A percentile compares a stretch with the other conserved stretches of the same genome.
Evolutionary conservation across 2,113 vertebrate genomes (phyloP).

Genomic region (Cryptomyrus ogoouensis): DNA sequence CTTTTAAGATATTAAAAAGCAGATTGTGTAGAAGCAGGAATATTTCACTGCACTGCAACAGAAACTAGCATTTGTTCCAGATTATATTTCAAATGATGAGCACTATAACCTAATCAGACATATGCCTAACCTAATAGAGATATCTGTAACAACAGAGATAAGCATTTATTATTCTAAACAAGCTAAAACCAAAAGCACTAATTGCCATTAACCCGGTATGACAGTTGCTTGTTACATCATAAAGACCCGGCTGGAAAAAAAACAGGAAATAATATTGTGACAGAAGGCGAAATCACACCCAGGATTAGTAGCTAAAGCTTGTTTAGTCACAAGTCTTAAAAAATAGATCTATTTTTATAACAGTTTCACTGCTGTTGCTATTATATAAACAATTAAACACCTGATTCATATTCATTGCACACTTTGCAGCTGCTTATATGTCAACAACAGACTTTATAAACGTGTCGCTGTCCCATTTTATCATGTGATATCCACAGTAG

Average conservation of each 20-base stretch:
- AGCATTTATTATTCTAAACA: not conserved
- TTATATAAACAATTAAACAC: not conserved
- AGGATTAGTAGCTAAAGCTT: not conserved
- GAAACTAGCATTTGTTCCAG: not conserved
- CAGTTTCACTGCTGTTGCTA: not conserved
- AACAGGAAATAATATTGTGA: not conserved
- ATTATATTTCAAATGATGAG: not conserved
- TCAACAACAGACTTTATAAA: not conserved
- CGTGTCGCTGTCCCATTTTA: not conserved
- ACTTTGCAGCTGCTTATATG: not conserved
- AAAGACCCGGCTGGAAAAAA: not conserved
- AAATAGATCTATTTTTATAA: not conserved
- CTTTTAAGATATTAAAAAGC: not conserved
- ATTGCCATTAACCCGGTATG: not conserved
- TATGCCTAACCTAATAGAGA: not conserved
- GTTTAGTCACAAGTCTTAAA: conserved; percentile 1
- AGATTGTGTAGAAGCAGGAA: not conserved
- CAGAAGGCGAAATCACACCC: not conserved
- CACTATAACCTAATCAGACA: not conserved
- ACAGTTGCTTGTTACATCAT: not conserved
- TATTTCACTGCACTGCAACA: not conserved
- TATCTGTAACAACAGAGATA: not conserved
- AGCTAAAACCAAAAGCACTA: not conserved
- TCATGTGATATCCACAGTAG: not conserved
- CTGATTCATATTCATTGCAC: not conserved